Evolutionary conservation across 1,140 invertebrate genomes (phyloP), one percentile per base, ranked within the genome.

Genomic region (Octopus sinensis): DNA sequence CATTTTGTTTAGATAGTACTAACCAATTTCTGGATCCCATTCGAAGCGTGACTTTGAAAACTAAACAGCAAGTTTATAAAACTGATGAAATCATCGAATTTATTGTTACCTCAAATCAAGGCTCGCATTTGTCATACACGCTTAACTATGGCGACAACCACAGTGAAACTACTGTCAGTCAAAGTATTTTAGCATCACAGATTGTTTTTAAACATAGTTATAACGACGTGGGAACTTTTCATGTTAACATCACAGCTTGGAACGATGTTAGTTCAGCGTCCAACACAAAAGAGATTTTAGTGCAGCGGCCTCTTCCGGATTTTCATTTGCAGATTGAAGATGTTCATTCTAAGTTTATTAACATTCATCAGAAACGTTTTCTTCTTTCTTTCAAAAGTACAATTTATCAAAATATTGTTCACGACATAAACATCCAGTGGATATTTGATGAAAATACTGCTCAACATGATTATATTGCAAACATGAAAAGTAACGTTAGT

Each of bases 91-190:
- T 53, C 13, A 83, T 84, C 12, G 30, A 4, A 7, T 82, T 85
- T 53, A 80, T 53, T 2, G n/a, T 86, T 2, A 30, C 53, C 9
- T 17, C 85, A n/a, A 54, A 9, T 2, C 80, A 84, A 30, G 86
- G 86, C 1, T 86, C 86, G 51, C 83, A 87, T 71, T 82, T 86
- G 23, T 62, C 78, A 4, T 86, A 83, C 71, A 80, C 54, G 12
- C 78, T 84, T 23, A 51, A 82, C 10, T 87, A 82, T 71, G 85
- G 85, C 17, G 86, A 87, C 73, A 85, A 84, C 7, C 43, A 17
- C 54, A 68, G 53, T 6, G 54, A 76, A 5, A 23, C 71, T 43
- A 62, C 17, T n/a, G 76, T 85, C 68, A 80, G 82, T 6, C 75
- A 83, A 12, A 76, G 81, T 1, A 78, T 86, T 54, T 86, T 85